Percentiles rank a stretch among this genome's conserved stretches.
Evolutionary conservation across 2,113 vertebrate genomes (phyloP).

Genomic region (Asarcornis scutulata): DNA sequence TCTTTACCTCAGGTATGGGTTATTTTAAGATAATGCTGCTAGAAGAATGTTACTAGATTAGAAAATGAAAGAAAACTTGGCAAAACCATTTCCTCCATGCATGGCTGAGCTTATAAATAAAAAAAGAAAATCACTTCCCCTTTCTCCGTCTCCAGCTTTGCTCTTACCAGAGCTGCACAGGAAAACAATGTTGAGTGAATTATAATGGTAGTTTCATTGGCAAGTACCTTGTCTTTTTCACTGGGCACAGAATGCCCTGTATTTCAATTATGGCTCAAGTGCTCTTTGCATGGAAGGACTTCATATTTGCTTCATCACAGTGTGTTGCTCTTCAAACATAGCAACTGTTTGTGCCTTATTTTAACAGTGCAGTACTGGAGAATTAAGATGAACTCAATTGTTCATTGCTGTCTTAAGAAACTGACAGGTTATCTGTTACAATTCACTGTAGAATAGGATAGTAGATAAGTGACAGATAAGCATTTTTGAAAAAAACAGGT

Average conservation of each 20-base stretch:
- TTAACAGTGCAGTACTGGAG: not conserved
- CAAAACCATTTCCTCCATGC: not conserved
- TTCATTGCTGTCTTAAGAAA: not conserved
- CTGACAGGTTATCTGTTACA: not conserved
- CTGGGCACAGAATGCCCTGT: not conserved
- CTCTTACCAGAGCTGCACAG: not conserved
- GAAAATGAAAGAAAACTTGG: constrained; percentile 3
- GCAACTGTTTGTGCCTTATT: not conserved
- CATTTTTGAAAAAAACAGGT: not conserved
- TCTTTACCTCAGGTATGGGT: not conserved
- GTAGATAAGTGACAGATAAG: not conserved
- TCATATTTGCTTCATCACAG: not conserved
- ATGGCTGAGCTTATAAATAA: not conserved
- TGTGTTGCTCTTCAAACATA: not conserved
- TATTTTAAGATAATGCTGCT: not conserved
- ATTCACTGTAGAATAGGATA: not conserved
- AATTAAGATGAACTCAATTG: not conserved
- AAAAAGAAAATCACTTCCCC: not conserved
- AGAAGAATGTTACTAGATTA: not conserved
- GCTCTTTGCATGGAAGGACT: not conserved
- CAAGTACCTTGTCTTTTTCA: not conserved
- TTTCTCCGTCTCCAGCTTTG: not conserved
- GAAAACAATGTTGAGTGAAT: not conserved
- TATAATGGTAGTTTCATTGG: not conserved
- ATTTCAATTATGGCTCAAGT: not conserved